Evolutionary conservation across 1,140 invertebrate species (phyloP), one percentile per base, ranked within the genome.

Genomic region (Bactericera cockerelli): DNA sequence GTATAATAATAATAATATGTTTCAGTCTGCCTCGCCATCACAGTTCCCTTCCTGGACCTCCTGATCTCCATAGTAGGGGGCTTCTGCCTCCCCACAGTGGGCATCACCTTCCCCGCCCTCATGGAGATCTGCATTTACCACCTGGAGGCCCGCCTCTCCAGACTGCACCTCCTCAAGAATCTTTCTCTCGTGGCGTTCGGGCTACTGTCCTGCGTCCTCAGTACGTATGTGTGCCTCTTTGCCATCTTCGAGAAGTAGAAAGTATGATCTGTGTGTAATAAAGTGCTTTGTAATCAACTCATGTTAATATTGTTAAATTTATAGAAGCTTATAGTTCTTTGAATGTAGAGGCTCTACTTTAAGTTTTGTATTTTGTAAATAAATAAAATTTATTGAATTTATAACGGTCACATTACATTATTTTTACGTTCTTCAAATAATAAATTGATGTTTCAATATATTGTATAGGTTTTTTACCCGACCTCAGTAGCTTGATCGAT

Each of bases 1-100:
- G n/a, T n/a, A n/a, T n/a, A n/a, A n/a, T n/a, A n/a, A n/a, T n/a
- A n/a, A n/a, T n/a, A n/a, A n/a, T n/a, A n/a, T n/a, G n/a, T 69
- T 69, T 2, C 69, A 79, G 78, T 77, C 70, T 63, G 70, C 13
- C 67, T 81, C 60, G 79, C 80, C 3, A 68, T 72, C 8, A 63
- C 71, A 8, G 71, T 82, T 53, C 77, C 79, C 0, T 70, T 77
- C 62, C 68, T 82, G 58, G 79, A 79, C 57, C 73, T 92, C 2
- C 85, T 94, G 70, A 95, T 96, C 60, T 90, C 91, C 0, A 74
- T 93, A 31, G 86, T 94, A 65, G 93, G 93, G 25, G 89, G 92
- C 0, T 72, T 93, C 0, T 87, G 84, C 62, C 77, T 91, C 6
- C 88, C 88, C 8, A 83, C 85, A 0, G 73, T 94, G 22, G 90